Evolutionary conservation across 2,888 invertebrate species (phyloP), one percentile per base, ranked within the genome.

Genomic region (Coremacera marginata): DNA sequence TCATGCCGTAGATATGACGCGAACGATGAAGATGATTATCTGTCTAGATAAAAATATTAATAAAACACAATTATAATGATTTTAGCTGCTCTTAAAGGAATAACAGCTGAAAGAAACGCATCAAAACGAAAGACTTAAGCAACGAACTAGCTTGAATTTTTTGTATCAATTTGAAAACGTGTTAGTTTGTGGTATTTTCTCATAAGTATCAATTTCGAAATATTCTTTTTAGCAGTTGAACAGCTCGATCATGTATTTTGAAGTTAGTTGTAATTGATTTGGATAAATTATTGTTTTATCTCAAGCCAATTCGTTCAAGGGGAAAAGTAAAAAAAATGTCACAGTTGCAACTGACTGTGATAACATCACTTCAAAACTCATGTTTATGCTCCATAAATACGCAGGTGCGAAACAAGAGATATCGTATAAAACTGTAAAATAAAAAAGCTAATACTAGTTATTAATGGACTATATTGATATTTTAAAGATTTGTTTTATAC

Each of bases 11-110:
- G 57, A 57, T 31, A 71, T 71, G 72, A 72, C 31, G 71, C 57
- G n/a, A 16, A 31, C 37, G 49, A 49, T 31, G 65, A 51, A 51
- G 63, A 73, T 65, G 73, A 65, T 49, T 63, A 73, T 73, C 73
- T 49, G 19, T 25, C 34, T n/a, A 27, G 63, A 51, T 63, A 65
- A 52, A 73, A 73, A 73, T 73, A 65, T 73, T 73, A 73, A 65
- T 63, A 73, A 63, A 65, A 34, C 37, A 22, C 49, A 73, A 51
- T 49, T 31, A 31, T 34, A 63, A 51, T 52, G 73, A 73, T 19
- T 52, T 52, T 51, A 73, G 34, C 31, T 63, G 19, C 65, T 34
- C 73, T 71, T 55, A 14, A 0, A 31, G n/a, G 8, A 7, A 55
- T 22, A 22, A 14, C 62, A 27, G 25, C 44, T 44, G 44, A 44